These are phyloP conservation scores for Patiria pectinifera DNA, from an alignment of 53 echinoderm and acorn worm genomes.

Conservation along the genomic window DNA sequence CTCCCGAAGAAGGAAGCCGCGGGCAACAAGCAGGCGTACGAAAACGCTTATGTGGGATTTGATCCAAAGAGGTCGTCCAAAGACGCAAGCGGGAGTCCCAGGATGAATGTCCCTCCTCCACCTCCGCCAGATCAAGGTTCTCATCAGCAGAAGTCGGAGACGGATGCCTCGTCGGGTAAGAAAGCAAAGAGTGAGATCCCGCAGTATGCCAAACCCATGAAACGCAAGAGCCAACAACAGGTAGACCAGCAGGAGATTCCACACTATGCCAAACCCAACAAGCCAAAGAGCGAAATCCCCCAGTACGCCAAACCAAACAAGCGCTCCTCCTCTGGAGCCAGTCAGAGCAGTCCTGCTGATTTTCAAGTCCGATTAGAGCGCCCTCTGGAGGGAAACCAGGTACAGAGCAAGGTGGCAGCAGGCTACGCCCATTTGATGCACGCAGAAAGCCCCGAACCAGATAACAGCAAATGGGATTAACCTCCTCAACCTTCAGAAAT, in stretches of 20 bases:
- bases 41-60: conserved; percentile 40
- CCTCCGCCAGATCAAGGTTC: background rate
- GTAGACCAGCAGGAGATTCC: conserved; percentile 24
- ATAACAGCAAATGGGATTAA: background rate
- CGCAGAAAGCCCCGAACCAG: conserved; percentile 13
- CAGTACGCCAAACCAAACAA: conserved; percentile 42
- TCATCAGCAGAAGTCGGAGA: background rate
- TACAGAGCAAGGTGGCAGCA: background rate
- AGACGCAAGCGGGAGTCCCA: background rate
- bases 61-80: conserved; percentile 9
- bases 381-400: conserved; percentile 28
- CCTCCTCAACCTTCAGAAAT: background rate
- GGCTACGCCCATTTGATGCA: conserved; percentile 66
- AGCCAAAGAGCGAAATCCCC: conserved; percentile 40
- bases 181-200: conserved; percentile 28
- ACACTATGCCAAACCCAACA: conserved; percentile 63
- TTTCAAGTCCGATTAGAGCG: conserved; percentile 36
- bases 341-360: background rate
- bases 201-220: conserved; percentile 61
- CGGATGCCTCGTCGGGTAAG: background rate
- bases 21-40: conserved; percentile 4
- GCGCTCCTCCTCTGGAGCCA: background rate
- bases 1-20: background rate
- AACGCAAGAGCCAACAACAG: conserved; percentile 34
- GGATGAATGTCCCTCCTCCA: background rate